These are phyloP conservation scores for Macrobrachium nipponense DNA, from an alignment of 1,140 invertebrate species.

Conservation along the genomic window DNA sequence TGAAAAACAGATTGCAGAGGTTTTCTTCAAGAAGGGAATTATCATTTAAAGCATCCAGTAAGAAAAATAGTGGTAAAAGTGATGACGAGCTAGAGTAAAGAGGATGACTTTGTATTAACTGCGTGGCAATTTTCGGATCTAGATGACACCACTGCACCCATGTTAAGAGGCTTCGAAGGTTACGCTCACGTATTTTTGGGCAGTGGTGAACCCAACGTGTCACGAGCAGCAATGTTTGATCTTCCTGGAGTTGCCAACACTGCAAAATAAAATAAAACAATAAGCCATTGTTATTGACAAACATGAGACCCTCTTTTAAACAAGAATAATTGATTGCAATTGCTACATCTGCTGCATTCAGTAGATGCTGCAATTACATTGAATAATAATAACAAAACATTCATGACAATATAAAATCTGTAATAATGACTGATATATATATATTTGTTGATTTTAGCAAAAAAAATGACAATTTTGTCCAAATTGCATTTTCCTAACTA, in stretches of 20 bases:
- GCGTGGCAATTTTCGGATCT: constrained; percentile 69
- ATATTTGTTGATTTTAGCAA: too few species aligned
- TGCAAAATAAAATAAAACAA: constrained; percentile 20
- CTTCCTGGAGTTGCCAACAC: constrained; percentile 60
- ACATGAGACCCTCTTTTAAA: too few species aligned
- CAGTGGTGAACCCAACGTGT: constrained; percentile 73
- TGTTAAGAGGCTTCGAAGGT: constrained; percentile 72
- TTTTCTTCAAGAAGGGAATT: constrained; percentile 72
- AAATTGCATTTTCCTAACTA: too few species aligned
- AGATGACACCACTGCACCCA: constrained; percentile 70
- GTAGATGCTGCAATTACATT: too few species aligned
- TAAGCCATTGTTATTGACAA: too few species aligned
- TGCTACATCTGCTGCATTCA: too few species aligned
- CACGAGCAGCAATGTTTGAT: constrained; percentile 69
- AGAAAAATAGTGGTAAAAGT: constrained; percentile 72
- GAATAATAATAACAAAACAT: too few species aligned
- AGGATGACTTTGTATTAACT: constrained; percentile 71
- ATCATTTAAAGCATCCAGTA: constrained; percentile 74
- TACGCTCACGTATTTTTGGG: constrained; percentile 69
- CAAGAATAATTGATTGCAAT: too few species aligned
- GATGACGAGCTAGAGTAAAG: constrained; percentile 70
- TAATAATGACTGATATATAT: too few species aligned
- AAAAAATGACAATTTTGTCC: too few species aligned
- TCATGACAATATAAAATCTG: too few species aligned
- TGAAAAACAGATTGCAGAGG: constrained; percentile 70